These are phyloP conservation scores for Protophormia terraenovae DNA, from an alignment of 2,888 invertebrate genomes.

Conservation along the genomic window DNA sequence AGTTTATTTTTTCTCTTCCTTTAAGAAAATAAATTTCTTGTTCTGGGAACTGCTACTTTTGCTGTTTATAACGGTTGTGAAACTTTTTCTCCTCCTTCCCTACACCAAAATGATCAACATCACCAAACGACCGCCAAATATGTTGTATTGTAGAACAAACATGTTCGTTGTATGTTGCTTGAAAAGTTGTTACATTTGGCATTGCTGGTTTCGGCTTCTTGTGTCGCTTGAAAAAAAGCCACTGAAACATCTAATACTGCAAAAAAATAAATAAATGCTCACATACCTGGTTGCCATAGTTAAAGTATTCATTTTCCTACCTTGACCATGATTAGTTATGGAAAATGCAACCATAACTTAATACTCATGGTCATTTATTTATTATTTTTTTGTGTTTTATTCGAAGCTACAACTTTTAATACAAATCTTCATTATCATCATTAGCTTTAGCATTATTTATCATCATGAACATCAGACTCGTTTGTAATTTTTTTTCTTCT, in stretches of 20 bases:
- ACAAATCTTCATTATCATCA: conserved; percentile 17
- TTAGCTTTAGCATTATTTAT: not conserved
- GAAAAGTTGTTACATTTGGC: conserved; percentile 59
- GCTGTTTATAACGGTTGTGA: not conserved
- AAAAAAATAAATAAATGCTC: too few species aligned
- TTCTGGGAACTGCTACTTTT: not conserved
- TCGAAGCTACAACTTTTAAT: not conserved
- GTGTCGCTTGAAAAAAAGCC: conserved; percentile 3
- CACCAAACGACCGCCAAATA: conserved; percentile 3
- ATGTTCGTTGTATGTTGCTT: conserved; percentile 8
- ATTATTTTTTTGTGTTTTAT: not conserved
- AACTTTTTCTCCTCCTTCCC: not conserved
- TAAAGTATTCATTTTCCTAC: conserved; percentile 56
- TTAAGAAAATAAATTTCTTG: not conserved
- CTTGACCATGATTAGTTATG: conserved; percentile 65
- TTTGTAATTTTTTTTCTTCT: conserved; percentile 7
- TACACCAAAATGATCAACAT: not conserved
- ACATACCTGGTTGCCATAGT: conserved; percentile 18
- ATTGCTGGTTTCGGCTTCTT: conserved; percentile 46
- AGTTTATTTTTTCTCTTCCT: not conserved
- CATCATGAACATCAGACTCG: conserved; percentile 7
- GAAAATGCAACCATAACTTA: conserved; percentile 54
- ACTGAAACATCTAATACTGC: not conserved
- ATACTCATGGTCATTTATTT: conserved; percentile 56
- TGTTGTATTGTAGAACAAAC: conserved; percentile 32